A percentile compares a stretch with the other conserved stretches of the same genome.
These are phyloP conservation scores for Aspiorhynchus laticeps DNA, from an alignment of 2,113 vertebrate species.

Conservation along the genomic window DNA sequence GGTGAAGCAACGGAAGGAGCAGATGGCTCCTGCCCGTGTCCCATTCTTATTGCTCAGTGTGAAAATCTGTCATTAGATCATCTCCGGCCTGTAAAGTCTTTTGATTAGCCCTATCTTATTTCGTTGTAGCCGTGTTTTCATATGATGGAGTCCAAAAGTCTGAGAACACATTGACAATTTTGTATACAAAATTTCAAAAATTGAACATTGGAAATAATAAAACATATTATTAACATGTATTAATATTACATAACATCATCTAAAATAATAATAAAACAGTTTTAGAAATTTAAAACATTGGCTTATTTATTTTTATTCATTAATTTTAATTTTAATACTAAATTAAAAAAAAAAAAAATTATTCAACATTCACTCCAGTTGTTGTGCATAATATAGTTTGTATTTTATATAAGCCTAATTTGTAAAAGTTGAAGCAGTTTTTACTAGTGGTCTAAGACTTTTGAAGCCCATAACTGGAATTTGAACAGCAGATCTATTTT, in stretches of 20 bases:
- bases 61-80: conserved; percentile 46
- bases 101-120: background rate
- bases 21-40: conserved; percentile 49
- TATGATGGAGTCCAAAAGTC: background rate
- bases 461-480: background rate
- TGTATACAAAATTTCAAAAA: background rate
- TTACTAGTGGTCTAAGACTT: background rate
- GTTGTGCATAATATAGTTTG: background rate
- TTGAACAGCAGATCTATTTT: background rate
- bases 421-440: background rate
- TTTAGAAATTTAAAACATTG: background rate
- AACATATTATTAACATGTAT: background rate
- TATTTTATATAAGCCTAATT: background rate
- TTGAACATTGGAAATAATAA: background rate
- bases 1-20: conserved; percentile 35
- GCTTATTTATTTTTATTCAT: background rate
- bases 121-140: background rate
- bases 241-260: background rate
- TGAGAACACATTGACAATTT: background rate
- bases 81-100: background rate
- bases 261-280: background rate
- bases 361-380: background rate
- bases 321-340: background rate
- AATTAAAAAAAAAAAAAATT: no score
- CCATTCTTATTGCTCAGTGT: conserved; percentile 32